These are phyloP conservation scores for Acomys russatus DNA, from an alignment of 2,797 vertebrate species.

Conservation along the genomic window DNA sequence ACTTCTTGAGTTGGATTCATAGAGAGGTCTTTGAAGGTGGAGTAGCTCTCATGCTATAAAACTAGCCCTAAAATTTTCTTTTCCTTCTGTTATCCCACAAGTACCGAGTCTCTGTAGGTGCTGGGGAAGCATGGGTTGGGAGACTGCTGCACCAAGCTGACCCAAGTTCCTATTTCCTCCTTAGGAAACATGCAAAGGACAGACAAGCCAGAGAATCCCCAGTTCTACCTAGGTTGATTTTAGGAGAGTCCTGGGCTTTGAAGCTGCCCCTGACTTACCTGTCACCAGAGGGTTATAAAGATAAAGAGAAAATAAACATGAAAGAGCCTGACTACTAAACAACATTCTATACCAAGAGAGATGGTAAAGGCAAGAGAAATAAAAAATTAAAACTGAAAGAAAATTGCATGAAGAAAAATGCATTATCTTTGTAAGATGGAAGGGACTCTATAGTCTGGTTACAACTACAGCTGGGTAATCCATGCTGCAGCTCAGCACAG, in stretches of 20 bases:
- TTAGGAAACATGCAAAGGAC: background rate
- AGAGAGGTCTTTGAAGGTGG: background rate
- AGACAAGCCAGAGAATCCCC: background rate
- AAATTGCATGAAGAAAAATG: background rate
- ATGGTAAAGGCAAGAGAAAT: background rate
- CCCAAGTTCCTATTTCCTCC: background rate
- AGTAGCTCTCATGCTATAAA: background rate
- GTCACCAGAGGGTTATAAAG: background rate
- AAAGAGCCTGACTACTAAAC: background rate
- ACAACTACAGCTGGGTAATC: background rate
- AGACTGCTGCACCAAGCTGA: rapidly evolving
- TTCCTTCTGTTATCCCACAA: background rate
- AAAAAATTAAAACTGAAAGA: background rate
- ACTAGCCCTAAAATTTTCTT: background rate
- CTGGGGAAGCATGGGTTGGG: rapidly evolving
- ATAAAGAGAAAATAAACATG: background rate
- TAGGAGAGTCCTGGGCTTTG: background rate
- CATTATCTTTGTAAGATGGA: background rate
- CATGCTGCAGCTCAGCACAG: background rate
- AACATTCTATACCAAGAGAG: background rate
- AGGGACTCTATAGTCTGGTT: background rate
- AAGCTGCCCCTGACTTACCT: too few species aligned
- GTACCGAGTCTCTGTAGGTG: background rate
- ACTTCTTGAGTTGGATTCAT: background rate
- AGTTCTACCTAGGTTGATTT: background rate